Percentiles rank a stretch among this genome's conserved stretches.
Conservation (phyloP, 1,140 invertebrate genomes). For the Belonocnema kinseyi region DNA sequence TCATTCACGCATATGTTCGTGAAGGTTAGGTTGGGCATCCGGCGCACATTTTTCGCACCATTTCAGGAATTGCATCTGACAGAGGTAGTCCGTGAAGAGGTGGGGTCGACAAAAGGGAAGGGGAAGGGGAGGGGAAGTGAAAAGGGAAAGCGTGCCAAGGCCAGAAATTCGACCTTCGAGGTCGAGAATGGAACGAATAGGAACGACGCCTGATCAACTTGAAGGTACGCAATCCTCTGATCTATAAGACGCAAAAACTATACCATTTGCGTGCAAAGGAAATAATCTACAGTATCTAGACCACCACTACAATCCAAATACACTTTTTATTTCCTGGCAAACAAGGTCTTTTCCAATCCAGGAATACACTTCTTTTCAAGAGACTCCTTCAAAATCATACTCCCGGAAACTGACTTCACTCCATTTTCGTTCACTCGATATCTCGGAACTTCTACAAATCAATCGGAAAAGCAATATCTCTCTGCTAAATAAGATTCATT, state of each 20-base stretch:
- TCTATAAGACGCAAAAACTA: background rate
- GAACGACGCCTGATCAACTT: constrained; percentile 25
- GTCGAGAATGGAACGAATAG: constrained; percentile 41
- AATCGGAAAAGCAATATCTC: too few species aligned
- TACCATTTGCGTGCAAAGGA: background rate
- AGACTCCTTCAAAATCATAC: too few species aligned
- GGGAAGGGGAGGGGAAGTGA: constrained; percentile 6
- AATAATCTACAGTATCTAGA: background rate
- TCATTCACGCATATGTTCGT: constrained; percentile 31
- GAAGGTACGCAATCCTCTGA: background rate
- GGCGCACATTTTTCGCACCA: constrained; percentile 25
- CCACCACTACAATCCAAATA: too few species aligned
- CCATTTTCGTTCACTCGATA: too few species aligned
- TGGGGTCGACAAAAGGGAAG: constrained; percentile 23
- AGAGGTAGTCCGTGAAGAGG: constrained; percentile 31
- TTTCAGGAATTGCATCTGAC: constrained; percentile 34
- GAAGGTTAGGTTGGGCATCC: constrained; percentile 31
- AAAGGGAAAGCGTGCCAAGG: constrained; percentile 65
- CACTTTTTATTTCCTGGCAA: too few species aligned
- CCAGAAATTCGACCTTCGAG: constrained; percentile 51
- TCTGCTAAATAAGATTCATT: too few species aligned
- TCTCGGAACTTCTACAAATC: too few species aligned
- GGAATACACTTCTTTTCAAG: too few species aligned
- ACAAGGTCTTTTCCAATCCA: too few species aligned
- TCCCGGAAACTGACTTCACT: too few species aligned